Conservation (phyloP, 2,113 vertebrate genomes). For the Illadopsis cleaveri region DNA sequence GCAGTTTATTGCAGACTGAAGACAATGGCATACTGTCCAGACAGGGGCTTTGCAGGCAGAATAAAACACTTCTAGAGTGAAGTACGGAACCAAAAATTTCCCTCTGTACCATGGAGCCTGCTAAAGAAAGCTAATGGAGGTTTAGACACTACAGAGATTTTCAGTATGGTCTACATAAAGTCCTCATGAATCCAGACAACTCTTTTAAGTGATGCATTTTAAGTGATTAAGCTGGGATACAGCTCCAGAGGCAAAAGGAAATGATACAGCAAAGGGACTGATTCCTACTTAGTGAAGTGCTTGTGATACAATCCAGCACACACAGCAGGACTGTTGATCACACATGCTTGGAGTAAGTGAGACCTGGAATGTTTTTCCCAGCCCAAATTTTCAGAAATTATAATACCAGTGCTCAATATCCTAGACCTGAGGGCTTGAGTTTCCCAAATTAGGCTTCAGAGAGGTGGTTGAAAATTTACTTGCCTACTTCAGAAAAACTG, state of each 20-base stretch:
- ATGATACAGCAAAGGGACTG: neutral
- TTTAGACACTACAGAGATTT: neutral
- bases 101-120: neutral
- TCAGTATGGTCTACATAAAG: neutral
- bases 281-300: neutral
- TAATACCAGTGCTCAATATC: neutral
- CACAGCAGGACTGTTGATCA: neutral
- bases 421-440: neutral
- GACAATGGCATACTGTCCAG: neutral
- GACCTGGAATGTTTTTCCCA: neutral
- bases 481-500: neutral
- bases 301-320: neutral
- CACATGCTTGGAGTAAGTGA: neutral
- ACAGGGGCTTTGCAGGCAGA: neutral
- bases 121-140: neutral
- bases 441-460: neutral
- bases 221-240: rapidly evolving
- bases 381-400: neutral
- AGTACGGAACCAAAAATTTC: neutral
- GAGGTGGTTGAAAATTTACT: neutral
- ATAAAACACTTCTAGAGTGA: neutral
- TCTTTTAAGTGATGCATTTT: neutral
- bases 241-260: neutral
- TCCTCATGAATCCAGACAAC: neutral
- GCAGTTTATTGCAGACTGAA: neutral